phyloP scores from a whole-genome alignment of 2,797 vertebrate genomes.

The Eulemur albifrons region DNA sequence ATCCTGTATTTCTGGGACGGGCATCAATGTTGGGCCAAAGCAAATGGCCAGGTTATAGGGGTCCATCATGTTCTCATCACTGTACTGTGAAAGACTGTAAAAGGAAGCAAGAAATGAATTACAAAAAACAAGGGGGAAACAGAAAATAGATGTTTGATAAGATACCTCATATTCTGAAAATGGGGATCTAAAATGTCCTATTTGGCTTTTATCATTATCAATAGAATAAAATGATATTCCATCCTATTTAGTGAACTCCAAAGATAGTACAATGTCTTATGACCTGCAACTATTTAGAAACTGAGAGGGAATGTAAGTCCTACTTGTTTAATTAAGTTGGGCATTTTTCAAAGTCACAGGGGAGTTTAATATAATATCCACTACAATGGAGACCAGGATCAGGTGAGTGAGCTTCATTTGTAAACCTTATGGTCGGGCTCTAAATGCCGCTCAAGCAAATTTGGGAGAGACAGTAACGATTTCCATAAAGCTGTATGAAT shows the following conservation, averaged over 20 bases:
- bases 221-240: neutral
- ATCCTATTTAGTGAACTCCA: neutral
- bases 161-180: slow-evolving; percentile 2
- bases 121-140: neutral
- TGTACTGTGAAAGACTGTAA: slow-evolving; percentile 96
- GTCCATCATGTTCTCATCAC: slow-evolving; percentile 99
- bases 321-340: neutral
- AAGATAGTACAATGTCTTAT: neutral
- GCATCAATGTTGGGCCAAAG: slow-evolving; percentile 98
- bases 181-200: neutral
- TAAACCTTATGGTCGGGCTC: neutral
- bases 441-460: neutral
- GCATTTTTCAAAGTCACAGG: neutral
- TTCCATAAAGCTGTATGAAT: neutral
- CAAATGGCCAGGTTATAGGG: slow-evolving; percentile 98
- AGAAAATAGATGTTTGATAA: neutral
- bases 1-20: slow-evolving; percentile 97
- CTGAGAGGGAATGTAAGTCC: neutral
- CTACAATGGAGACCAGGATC: neutral
- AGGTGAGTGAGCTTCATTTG: neutral
- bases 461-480: neutral
- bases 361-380: neutral
- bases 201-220: neutral
- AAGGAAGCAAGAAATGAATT: slow-evolving; percentile 39
- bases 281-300: neutral